Conservation (phyloP, 2,888 invertebrate species). For the Dichetophora obliterata region DNA sequence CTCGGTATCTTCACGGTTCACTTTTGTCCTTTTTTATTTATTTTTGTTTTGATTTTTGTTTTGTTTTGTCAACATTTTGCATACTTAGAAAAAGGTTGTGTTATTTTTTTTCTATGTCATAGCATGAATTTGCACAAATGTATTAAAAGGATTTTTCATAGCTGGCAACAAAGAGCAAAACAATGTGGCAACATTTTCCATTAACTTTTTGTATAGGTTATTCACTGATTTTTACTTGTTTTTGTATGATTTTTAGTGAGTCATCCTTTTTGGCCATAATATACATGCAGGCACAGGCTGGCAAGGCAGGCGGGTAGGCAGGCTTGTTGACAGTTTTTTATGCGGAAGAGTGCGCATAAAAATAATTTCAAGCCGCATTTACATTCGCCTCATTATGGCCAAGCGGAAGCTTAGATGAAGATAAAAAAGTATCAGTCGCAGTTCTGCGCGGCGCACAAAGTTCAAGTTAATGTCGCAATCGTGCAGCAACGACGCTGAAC, state of each 20-base stretch:
- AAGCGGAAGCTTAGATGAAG: neutral
- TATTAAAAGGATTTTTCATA: conserved; percentile 19
- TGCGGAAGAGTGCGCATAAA: conserved; percentile 29
- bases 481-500: no score
- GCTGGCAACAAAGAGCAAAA: neutral
- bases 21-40: neutral
- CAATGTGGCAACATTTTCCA: conserved; percentile 14
- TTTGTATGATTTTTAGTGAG: conserved; percentile 4
- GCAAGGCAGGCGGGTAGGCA: neutral
- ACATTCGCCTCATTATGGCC: conserved; percentile 4
- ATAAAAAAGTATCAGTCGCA: neutral
- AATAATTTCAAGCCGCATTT: conserved; percentile 32
- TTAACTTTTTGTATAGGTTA: neutral
- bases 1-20: neutral
- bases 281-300: neutral
- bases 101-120: conserved; percentile 4
- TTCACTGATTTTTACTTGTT: neutral
- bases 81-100: neutral
- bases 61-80: neutral
- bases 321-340: conserved; percentile 18
- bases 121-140: conserved; percentile 20
- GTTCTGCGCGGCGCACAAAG: no score
- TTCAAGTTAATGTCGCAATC: no score
- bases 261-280: neutral
- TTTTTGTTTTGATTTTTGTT: neutral